Evolutionary conservation across 2,113 vertebrate species (phyloP).

Genomic region (Redunca redunca): DNA sequence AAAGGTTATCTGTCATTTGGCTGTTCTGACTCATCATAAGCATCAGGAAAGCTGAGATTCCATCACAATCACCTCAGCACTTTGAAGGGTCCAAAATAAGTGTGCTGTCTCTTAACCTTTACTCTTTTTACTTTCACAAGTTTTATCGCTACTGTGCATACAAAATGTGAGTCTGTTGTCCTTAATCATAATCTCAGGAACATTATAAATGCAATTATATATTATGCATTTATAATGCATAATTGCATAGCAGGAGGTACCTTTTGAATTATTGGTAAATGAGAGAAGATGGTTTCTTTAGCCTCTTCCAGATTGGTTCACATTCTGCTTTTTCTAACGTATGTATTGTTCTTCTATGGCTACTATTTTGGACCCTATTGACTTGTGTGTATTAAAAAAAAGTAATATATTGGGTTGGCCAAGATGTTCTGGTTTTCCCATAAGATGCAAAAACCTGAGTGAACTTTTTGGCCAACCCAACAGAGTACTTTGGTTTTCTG

Average conservation of each 20-base stretch:
- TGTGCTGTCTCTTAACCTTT: neutral
- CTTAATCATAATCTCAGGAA: neutral
- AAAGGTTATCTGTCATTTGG: neutral
- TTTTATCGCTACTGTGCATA: neutral
- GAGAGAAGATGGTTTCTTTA: neutral
- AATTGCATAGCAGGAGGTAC: neutral
- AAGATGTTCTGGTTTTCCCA: neutral
- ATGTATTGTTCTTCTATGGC: neutral
- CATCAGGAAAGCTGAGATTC: neutral
- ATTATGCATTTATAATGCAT: neutral
- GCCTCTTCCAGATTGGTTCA: neutral
- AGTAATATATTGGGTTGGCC: neutral
- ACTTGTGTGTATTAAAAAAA: neutral
- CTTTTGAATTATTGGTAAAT: neutral
- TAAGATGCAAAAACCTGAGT: neutral
- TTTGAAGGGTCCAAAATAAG: neutral
- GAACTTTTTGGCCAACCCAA: neutral
- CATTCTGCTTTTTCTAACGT: neutral
- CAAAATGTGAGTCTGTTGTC: neutral
- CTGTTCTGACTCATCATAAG: neutral
- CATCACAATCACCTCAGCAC: neutral
- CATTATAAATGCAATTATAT: neutral
- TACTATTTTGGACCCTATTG: neutral
- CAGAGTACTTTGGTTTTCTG: neutral
- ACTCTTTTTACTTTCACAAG: neutral